Evolutionary conservation across 92 coral and sea anemone species (phyloP).

Genomic region (Nematostella vectensis): DNA sequence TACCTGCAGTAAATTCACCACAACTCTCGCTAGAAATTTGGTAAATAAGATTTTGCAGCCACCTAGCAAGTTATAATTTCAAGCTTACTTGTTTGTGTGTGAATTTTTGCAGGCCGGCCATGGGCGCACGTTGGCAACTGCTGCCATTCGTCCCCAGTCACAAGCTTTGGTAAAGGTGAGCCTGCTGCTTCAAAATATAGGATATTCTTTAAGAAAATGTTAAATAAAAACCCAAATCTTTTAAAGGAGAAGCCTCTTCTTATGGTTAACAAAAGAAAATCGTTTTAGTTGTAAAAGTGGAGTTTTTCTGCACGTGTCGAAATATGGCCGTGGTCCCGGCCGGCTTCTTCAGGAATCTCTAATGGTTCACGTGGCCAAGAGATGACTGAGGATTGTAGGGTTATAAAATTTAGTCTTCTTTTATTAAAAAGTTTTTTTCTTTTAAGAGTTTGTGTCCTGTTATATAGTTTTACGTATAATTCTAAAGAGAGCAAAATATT

Average conservation of each 20-base stretch:
- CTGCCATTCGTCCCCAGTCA: constrained; percentile 95
- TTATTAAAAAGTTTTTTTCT: no score
- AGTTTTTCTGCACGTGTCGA: constrained; percentile 3
- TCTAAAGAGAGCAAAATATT: no score
- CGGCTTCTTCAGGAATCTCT: constrained; percentile 3
- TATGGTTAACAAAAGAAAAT: neutral
- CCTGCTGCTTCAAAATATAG: neutral
- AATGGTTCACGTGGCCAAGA: constrained; percentile 4
- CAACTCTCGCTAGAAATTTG: constrained; percentile 73
- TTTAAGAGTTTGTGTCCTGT: no score
- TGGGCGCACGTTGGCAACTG: constrained; percentile 89
- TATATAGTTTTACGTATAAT: no score
- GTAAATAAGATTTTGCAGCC: constrained; percentile 43
- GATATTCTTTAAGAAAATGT: no score
- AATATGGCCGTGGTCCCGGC: constrained; percentile 1
- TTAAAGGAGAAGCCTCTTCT: neutral
- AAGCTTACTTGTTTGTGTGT: constrained; percentile 1
- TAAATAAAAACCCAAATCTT: no score
- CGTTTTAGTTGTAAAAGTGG: neutral
- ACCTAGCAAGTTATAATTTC: neutral
- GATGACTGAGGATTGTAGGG: no score
- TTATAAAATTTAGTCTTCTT: no score
- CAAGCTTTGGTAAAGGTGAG: constrained; percentile 87
- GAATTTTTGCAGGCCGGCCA: constrained; percentile 74
- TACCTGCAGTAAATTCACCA: constrained; percentile 94